Percentiles rank a stretch among this genome's conserved stretches.
Evolutionary conservation across 1,140 invertebrate genomes (phyloP).

Genomic region (Drosophila rufa): DNA sequence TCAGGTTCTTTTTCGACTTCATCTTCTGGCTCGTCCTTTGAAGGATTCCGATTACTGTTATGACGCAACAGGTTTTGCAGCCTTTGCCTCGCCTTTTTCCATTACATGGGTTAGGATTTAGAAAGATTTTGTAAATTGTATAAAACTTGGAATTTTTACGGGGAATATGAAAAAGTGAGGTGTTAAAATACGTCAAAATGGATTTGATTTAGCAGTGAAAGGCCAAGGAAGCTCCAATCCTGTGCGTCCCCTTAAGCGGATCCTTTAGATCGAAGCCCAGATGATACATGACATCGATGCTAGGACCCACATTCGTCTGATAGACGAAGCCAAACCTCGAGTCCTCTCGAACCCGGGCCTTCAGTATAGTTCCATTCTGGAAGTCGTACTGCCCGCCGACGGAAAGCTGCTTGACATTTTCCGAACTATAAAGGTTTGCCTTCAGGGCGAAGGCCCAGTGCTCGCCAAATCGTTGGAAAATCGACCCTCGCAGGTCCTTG

Average conservation of each 20-base stretch:
- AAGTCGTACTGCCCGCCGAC: slow-evolving; percentile 54
- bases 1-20: no score
- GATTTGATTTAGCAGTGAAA: slow-evolving; percentile 2
- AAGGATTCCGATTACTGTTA: neutral
- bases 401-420: slow-evolving; percentile 12
- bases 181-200: no score
- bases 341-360: slow-evolving; percentile 41
- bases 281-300: slow-evolving; percentile 47
- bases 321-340: slow-evolving; percentile 38
- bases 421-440: slow-evolving; percentile 28
- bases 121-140: neutral
- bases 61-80: neutral
- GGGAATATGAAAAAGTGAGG: no score
- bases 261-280: slow-evolving; percentile 35
- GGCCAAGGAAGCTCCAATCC: slow-evolving; percentile 41
- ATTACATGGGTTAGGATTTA: neutral
- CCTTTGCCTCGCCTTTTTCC: neutral
- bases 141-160: neutral
- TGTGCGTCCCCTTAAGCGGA: slow-evolving; percentile 39
- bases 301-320: slow-evolving; percentile 11
- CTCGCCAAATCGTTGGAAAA: slow-evolving; percentile 53
- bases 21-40: no score
- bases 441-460: slow-evolving; percentile 45
- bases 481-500: slow-evolving; percentile 42
- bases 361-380: slow-evolving; percentile 32